Evolutionary conservation across 2,797 vertebrate genomes (phyloP), one percentile per base, ranked within the genome.

Genomic region (Rousettus madagascariensis): DNA sequence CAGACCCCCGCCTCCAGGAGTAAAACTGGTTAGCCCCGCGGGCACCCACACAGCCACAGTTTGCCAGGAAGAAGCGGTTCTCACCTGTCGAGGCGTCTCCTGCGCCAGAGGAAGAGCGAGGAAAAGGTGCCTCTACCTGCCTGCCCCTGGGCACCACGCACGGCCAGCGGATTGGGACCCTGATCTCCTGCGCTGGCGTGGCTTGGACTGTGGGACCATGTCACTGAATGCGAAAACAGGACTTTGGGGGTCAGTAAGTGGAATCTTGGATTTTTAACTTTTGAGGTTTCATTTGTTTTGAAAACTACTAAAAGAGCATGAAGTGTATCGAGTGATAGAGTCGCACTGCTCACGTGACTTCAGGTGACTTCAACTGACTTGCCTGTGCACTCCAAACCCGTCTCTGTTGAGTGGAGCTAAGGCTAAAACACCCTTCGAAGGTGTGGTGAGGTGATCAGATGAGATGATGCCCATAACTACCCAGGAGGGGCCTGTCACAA

Each of bases 81-180:
- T 98, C 96, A 65, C 95, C 96, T 95, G 96, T 97, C 96, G 97
- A 96, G 93, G n/a, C 69, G 93, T 95, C 95, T 97, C 95, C 97
- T 96, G 78, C 96, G 96, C 95, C 95, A 90, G 65, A 95, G 97
- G 97, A 95, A 96, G 96, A 97, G 90, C 71, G 88, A 96, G 96
- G 96, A 97, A 97, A 97, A 98, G 95, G 92, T 95, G 97, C 93
- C 68, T 74, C 82, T 65, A n/a, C 26, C 16, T 46, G n/a, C 19
- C 16, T n/a, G 41, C 2, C 13, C 38, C 57, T 10, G n/a, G 28
- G 36, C 5, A 46, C 53, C 4, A 4, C 22, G 74, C 85, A 59
- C 41, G 84, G 95, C 95, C 38, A 82, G 69, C 80, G 83, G 75
- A 85, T 92, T 94, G 95, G 41, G 46, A 90, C 79, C 93, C 63